phyloP scores from a whole-genome alignment of 2,888 invertebrate species.

The Lasioglossum pauxillum region DNA sequence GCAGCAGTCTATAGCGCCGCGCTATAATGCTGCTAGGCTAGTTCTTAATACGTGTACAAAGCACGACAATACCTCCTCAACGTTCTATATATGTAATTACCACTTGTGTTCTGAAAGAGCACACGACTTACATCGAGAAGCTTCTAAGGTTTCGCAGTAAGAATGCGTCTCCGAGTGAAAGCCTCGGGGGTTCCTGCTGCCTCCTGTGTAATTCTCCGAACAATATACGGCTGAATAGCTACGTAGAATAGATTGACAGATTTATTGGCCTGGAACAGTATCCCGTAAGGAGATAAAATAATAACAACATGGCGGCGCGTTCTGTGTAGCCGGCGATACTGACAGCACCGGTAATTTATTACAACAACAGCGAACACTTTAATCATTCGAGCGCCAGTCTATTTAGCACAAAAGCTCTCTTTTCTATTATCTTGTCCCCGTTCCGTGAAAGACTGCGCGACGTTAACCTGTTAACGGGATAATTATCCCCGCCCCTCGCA shows the following conservation, averaged over 20 bases:
- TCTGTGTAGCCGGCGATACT: background rate
- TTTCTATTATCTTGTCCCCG: background rate
- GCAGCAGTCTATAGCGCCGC: background rate
- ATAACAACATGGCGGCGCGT: background rate
- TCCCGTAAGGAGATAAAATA: slow-evolving; percentile 17
- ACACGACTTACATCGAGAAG: background rate
- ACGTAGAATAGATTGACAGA: slow-evolving; percentile 16
- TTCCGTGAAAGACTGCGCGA: background rate
- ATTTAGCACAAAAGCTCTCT: background rate
- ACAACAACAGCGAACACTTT: background rate
- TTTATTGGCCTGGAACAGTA: slow-evolving; percentile 2
- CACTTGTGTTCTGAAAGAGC: slow-evolving; percentile 3
- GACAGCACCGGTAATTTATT: background rate
- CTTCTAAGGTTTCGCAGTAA: slow-evolving; percentile 2
- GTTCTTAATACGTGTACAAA: background rate
- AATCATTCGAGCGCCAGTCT: background rate
- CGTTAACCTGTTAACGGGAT: background rate
- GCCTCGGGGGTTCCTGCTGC: background rate
- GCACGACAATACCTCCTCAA: background rate
- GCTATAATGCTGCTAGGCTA: too few relatives aligned
- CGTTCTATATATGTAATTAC: slow-evolving; percentile 9
- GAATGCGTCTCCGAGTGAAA: background rate
- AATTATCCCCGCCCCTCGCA: background rate
- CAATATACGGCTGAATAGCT: slow-evolving; percentile 11
- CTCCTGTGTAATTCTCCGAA: background rate